Conservation (phyloP, 2,888 invertebrate species). For the Ormia ochracea region DNA sequence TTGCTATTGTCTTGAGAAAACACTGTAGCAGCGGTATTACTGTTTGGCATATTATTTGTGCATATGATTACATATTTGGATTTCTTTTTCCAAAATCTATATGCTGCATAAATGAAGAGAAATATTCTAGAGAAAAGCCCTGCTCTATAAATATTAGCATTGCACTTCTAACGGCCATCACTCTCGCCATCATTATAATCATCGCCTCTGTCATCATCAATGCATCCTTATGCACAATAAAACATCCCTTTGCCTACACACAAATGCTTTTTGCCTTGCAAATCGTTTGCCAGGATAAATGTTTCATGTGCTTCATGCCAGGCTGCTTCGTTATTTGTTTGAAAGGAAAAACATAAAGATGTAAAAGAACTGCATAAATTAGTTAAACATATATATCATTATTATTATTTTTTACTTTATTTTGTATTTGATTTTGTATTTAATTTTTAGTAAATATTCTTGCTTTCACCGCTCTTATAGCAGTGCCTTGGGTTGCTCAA, state of each 20-base stretch:
- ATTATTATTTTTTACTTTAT: conserved; percentile 26
- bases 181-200: background rate
- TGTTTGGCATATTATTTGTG: too few species aligned
- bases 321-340: conserved; percentile 8
- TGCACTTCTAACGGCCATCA: background rate
- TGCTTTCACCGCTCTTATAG: background rate
- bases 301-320: background rate
- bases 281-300: background rate
- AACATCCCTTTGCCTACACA: background rate
- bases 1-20: too few species aligned
- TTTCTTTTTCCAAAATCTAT: conserved; percentile 36
- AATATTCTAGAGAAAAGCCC: background rate
- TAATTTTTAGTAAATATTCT: background rate
- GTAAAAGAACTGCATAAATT: conserved; percentile 43
- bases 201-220: conserved; percentile 5
- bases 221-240: conserved; percentile 5
- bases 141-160: conserved; percentile 40
- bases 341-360: background rate
- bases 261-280: background rate
- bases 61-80: too few species aligned
- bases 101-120: background rate
- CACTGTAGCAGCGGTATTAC: too few species aligned
- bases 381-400: conserved; percentile 33
- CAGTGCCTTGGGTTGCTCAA: too few species aligned
- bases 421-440: conserved; percentile 1